Base-by-base conservation (phyloP, 2,113 vertebrate species). In the Setophaga coronata region DNA sequence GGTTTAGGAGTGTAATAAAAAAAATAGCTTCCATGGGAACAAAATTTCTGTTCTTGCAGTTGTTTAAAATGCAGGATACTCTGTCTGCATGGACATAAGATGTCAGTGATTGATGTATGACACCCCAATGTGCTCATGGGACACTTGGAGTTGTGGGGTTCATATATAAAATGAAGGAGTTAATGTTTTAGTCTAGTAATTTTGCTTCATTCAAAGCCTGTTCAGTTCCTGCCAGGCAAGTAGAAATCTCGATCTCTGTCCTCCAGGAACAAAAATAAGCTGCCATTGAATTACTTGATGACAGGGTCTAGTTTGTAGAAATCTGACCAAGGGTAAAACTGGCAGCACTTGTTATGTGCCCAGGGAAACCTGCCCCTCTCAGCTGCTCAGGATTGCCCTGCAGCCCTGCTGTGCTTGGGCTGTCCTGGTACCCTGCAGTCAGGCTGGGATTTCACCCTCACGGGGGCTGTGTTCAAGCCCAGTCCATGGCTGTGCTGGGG, bases 11-110 rank as follows among this genome's bases (percentile, higher is more conserved):
- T 18, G 23, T 51, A 81, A 90, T 90, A 56, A 90, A 72, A 62
- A 95, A 96, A 93, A 50, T 13, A 81, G 40, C 79, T 90, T 87
- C 56, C 93, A 87, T 67, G 86, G 91, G 92, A 94, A 82, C 40
- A 78, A 31, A 66, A 57, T n/a, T 47, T 90, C 64, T 82, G 34
- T 54, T 73, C 31, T 87, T 73, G 50, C 26, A 70, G 70, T 77
- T 70, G 45, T 85, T 77, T 66, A 23, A 92, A 92, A 76, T 43
- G 53, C 38, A 88, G 62, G 60, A 20, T 19, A 26, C 28, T 14
- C 3, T 53, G 43, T 57, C 72, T 67, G 47, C 47, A 48, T 0
- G 14, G 56, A 60, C 33, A 17, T 19, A 19, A 69, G 58, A 53
- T 43, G 48, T 20, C 76, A 69, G 73, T 18, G 28, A 36, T 38